Percentiles rank a stretch among this genome's conserved stretches.
Conservation (phyloP, 1,140 invertebrate genomes). For the Lepidostoma basale region DNA sequence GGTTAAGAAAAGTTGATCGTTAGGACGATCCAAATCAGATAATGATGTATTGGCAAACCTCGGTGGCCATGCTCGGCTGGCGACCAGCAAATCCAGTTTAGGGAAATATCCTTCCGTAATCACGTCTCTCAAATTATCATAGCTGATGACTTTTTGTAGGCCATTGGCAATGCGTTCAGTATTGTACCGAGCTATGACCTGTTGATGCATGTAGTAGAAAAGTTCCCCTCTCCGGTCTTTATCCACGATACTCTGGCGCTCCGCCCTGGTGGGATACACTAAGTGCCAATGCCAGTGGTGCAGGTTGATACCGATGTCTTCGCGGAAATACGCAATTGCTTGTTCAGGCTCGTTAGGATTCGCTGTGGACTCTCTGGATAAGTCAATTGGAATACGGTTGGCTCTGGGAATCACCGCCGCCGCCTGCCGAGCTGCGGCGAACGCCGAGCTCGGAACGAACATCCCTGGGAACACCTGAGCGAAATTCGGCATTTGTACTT, state of each 20-base stretch:
- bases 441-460: not conserved
- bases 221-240: slow-evolving; percentile 68
- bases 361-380: not conserved
- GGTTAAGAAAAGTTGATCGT: too few relatives aligned
- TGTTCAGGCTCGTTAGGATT: slow-evolving; percentile 53
- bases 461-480: not conserved
- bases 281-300: slow-evolving; percentile 67
- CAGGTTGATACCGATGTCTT: slow-evolving; percentile 73
- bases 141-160: slow-evolving; percentile 63
- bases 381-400: not conserved
- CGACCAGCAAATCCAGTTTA: not conserved
- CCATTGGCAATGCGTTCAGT: slow-evolving; percentile 69
- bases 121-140: slow-evolving; percentile 44
- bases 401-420: not conserved
- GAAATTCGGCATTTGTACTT: not conserved
- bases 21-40: too few relatives aligned
- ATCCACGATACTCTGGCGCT: slow-evolving; percentile 62
- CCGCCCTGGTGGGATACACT: slow-evolving; percentile 72
- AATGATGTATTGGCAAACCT: too few relatives aligned
- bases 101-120: not conserved
- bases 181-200: slow-evolving; percentile 68
- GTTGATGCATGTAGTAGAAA: slow-evolving; percentile 65
- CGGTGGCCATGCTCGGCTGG: too few relatives aligned
- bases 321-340: slow-evolving; percentile 71
- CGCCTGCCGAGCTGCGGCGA: not conserved